Percentiles rank a stretch among this genome's conserved stretches.
Conservation (phyloP, 2,797 vertebrate genomes). For the Phataginus tetradactyla region DNA sequence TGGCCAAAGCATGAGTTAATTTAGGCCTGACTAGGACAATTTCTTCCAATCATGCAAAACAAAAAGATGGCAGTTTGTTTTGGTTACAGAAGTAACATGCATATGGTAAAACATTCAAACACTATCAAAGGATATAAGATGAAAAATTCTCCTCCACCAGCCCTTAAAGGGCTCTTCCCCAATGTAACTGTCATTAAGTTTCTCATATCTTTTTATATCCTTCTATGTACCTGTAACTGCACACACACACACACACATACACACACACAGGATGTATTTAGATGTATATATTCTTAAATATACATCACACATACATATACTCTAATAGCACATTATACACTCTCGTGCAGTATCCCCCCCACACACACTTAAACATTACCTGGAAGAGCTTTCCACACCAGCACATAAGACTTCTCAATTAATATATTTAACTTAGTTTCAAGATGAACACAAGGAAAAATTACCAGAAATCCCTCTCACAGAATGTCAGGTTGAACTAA, state of each 20-base stretch:
- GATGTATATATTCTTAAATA: neutral
- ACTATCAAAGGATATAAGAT: conserved; percentile 14
- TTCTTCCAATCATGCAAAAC: neutral
- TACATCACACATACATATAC: neutral
- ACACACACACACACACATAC: neutral
- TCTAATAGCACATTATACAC: neutral
- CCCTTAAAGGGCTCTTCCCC: neutral
- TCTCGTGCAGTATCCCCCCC: neutral
- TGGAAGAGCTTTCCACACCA: conserved; percentile 2
- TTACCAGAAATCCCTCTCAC: neutral
- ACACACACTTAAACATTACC: neutral
- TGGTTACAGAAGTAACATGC: neutral
- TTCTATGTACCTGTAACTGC: neutral
- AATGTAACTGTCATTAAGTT: neutral
- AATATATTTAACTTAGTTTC: neutral
- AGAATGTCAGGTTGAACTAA: conserved; percentile 41
- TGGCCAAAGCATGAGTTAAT: neutral
- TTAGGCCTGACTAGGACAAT: neutral
- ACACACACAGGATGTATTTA: neutral
- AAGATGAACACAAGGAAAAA: conserved; percentile 15
- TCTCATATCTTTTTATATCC: neutral
- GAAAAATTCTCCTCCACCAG: conserved; percentile 4
- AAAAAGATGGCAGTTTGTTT: neutral
- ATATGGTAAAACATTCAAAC: conserved; percentile 32
- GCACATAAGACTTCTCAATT: neutral